Base-by-base conservation (phyloP, 2,113 vertebrate species). In the Clupea harengus region DNA sequence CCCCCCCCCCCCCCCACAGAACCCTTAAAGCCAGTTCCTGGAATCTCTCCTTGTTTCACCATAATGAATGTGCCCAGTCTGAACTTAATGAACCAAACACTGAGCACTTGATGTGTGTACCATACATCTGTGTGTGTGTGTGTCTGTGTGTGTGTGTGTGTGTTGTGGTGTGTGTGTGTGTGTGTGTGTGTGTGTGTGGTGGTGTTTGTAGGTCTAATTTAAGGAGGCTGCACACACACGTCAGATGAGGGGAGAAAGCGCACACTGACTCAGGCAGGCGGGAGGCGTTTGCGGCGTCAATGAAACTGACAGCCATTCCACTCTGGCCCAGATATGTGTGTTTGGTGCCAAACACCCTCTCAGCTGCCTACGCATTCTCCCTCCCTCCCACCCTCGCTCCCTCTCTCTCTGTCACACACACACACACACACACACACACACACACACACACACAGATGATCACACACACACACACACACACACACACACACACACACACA, bases 221-320 rank as follows among this genome's bases (percentile, higher is more conserved):
- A 60, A 60, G 20, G 54, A 22, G 18, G 89, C 93, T 72, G n/a
- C 25, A 25, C 25, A 32, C 25, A 25, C 25, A 32, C 64, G 11
- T 32, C 64, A 72, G 25, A 0, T 72, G n/a, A 15, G n/a, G 64
- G n/a, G 64, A 72, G 64, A 72, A 32, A n/a, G 64, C n/a, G 1
- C 28, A 72, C 25, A 72, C 60, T 67, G 60, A 67, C 25, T 72
- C 64, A 72, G 7, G 64, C n/a, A 72, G n/a, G 17, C 54, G 54
- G 22, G 54, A 60, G 20, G 20, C 18, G 20, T 32, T 72, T 32
- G 64, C 11, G 83, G 82, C 81, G 87, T 87, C 89, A 89, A 84
- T 91, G 86, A 85, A 84, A 81, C 81, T 87, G 60, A 87, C 50
- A 22, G 84, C 50, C 22, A 87, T 89, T 86, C 86, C n/a, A 87